phyloP scores from a whole-genome alignment of 2,888 invertebrate species.

The Stenchaetothrips biformis region DNA sequence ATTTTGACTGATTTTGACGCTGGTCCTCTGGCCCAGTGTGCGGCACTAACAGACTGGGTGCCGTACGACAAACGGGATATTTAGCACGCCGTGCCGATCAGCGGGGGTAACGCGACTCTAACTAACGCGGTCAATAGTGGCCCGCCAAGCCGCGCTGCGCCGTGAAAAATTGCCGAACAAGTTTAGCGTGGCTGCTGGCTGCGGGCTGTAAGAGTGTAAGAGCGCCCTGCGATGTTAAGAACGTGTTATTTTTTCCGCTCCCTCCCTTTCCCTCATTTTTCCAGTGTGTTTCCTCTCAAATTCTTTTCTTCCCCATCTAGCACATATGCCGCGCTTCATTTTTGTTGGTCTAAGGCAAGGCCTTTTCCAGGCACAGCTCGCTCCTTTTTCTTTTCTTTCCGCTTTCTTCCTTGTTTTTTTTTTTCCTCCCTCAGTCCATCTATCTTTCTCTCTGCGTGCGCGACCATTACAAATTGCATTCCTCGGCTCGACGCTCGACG shows the following conservation, averaged over 20 bases:
- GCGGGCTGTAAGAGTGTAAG: neutral
- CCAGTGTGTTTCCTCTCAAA: neutral
- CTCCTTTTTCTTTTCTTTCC: neutral
- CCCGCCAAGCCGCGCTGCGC: neutral
- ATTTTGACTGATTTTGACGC: too few relatives aligned
- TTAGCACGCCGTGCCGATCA: neutral
- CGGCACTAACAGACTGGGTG: neutral
- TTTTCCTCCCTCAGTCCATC: too few relatives aligned
- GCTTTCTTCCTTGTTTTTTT: too few relatives aligned
- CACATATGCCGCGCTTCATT: neutral
- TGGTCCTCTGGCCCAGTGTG: too few relatives aligned
- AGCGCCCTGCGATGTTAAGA: neutral
- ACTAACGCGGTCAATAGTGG: neutral
- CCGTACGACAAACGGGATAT: neutral
- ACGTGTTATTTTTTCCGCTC: neutral
- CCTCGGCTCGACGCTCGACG: neutral
- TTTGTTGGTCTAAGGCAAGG: neutral
- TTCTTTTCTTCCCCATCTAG: constrained; percentile 8
- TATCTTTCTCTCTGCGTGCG: neutral
- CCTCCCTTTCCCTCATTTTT: neutral
- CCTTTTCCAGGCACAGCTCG: neutral
- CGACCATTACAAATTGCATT: constrained; percentile 19
- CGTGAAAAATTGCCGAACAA: constrained; percentile 16
- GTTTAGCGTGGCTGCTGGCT: neutral
- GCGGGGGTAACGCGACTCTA: neutral